Percentiles rank a stretch among this genome's conserved stretches.
phyloP scores from a whole-genome alignment of 1,140 invertebrate species.

The Platyscapa corneri region DNA sequence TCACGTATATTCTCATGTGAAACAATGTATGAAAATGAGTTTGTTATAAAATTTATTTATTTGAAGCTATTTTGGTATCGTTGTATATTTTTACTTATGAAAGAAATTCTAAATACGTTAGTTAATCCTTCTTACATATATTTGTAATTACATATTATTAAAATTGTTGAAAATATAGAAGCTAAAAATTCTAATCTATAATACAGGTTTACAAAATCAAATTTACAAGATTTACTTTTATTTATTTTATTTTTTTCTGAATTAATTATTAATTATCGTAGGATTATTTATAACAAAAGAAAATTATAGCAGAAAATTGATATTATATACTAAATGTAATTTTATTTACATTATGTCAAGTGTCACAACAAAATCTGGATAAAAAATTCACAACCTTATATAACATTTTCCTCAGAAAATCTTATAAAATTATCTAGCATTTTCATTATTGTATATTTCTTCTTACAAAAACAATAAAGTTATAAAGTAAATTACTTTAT shows the following conservation, averaged over 20 bases:
- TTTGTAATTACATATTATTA: too few species aligned
- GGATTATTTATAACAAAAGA: not conserved
- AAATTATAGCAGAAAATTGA: not conserved
- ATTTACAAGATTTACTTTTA: not conserved
- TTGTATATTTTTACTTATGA: too few species aligned
- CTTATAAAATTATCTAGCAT: conserved; percentile 19
- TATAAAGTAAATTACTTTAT: not conserved
- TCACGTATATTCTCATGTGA: too few species aligned
- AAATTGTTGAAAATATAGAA: too few species aligned
- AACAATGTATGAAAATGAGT: too few species aligned
- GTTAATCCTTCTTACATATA: too few species aligned
- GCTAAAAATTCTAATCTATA: too few species aligned
- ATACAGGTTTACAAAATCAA: not conserved
- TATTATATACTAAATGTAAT: conserved; percentile 32
- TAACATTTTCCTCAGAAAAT: not conserved
- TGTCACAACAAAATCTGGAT: conserved; percentile 28
- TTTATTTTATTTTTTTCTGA: not conserved
- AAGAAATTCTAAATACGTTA: too few species aligned
- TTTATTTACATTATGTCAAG: conserved; percentile 46
- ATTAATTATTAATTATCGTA: not conserved
- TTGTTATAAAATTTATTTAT: too few species aligned
- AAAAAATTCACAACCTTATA: conserved; percentile 13
- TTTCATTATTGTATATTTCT: conserved; percentile 26
- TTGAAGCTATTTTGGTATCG: too few species aligned
- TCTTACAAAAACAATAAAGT: not conserved